These are phyloP conservation scores for Ferdinandea cuprea DNA, from an alignment of 2,888 invertebrate species.

Conservation along the genomic window DNA sequence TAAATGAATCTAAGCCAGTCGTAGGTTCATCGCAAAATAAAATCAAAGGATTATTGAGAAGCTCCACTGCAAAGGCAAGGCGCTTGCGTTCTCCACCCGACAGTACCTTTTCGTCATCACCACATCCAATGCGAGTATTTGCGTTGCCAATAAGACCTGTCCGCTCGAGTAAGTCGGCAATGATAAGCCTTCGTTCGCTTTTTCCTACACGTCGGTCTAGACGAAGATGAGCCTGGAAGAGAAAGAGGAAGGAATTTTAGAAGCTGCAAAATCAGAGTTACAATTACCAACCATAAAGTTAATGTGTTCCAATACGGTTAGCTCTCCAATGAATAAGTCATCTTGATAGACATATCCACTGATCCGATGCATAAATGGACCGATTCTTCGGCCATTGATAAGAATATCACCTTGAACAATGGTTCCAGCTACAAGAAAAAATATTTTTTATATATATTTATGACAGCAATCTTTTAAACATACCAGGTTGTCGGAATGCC, in stretches of 20 bases:
- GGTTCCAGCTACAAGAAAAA: constrained; percentile 85
- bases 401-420: constrained; percentile 91
- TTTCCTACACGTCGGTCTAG: constrained; percentile 88
- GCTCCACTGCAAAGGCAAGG: constrained; percentile 95
- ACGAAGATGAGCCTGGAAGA: constrained; percentile 89
- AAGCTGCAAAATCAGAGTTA: neutral
- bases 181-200: constrained; percentile 86
- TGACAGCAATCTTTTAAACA: neutral
- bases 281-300: too few species aligned
- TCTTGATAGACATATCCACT: constrained; percentile 97
- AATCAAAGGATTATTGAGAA: constrained; percentile 93
- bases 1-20: constrained; percentile 95
- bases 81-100: constrained; percentile 97
- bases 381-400: constrained; percentile 89
- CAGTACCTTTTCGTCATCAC: constrained; percentile 90
- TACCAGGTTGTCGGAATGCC: constrained; percentile 90
- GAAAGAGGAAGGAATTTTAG: constrained; percentile 25
- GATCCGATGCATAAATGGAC: constrained; percentile 90
- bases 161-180: constrained; percentile 88
- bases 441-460: neutral
- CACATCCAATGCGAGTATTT: constrained; percentile 90
- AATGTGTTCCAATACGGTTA: constrained; percentile 94
- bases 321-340: constrained; percentile 92
- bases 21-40: constrained; percentile 98
- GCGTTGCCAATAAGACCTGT: constrained; percentile 89